Percentiles rank a stretch among this genome's conserved stretches.
Conservation (phyloP, 1,140 invertebrate genomes). For the Ceratina australensis region DNA sequence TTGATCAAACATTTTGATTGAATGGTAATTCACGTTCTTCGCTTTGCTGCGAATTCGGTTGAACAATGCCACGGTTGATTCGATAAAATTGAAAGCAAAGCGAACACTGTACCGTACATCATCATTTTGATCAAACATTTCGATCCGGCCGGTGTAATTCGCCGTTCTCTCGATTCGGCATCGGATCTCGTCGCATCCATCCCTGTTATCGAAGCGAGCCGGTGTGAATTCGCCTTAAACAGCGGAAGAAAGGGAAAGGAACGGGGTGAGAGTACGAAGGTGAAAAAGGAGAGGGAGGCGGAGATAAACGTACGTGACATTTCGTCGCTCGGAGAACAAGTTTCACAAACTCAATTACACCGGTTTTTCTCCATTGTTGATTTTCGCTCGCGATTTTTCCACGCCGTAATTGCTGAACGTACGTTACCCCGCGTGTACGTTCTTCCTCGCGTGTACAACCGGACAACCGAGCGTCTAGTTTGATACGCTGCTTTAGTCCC, state of each 20-base stretch:
- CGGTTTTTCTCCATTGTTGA: constrained; percentile 63
- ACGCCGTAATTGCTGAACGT: constrained; percentile 53
- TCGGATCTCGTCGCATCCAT: too few relatives aligned
- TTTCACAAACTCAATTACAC: constrained; percentile 63
- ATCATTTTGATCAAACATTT: too few relatives aligned
- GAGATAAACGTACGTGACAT: constrained; percentile 50
- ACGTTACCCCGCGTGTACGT: constrained; percentile 16
- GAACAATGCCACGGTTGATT: too few relatives aligned
- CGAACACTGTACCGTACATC: too few relatives aligned
- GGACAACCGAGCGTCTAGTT: not conserved
- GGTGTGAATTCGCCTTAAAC: not conserved
- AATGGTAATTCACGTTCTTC: too few relatives aligned
- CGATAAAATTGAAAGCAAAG: too few relatives aligned
- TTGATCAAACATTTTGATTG: too few relatives aligned
- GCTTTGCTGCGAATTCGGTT: too few relatives aligned
- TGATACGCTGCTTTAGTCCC: constrained; percentile 30
- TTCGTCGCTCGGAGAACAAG: constrained; percentile 51
- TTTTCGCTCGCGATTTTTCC: constrained; percentile 63
- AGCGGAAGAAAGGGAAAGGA: not conserved
- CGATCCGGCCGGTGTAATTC: too few relatives aligned
- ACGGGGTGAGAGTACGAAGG: not conserved
- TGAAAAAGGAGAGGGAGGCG: constrained; percentile 4
- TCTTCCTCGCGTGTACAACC: constrained; percentile 24
- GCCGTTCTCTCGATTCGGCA: too few relatives aligned
- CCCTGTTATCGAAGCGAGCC: not conserved